Evolutionary conservation across 2,888 invertebrate genomes (phyloP), one percentile per base, ranked within the genome.

Genomic region (Parnassius mnemosyne): DNA sequence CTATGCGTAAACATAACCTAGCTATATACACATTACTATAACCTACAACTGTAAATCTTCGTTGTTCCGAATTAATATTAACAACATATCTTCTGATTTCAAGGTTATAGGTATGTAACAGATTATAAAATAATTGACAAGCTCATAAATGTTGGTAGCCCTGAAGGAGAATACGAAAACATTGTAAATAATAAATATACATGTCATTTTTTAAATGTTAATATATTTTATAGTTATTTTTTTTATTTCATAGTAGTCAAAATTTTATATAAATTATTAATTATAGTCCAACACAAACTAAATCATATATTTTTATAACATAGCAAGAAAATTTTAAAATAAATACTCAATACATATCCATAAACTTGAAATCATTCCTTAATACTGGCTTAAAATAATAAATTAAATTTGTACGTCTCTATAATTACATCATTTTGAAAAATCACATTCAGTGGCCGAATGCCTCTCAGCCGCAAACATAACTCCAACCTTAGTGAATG

Each of bases 1-100:
- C 67, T 69, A 68, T 71, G 67, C 68, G 69, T 68, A 71, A 69
- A 49, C 69, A 74, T 61, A 62, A 62, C 60, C 25, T 57, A 34
- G 7, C 66, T 81, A 79, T 77, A 78, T 79, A 79, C 75, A 76
- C 58, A 68, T 53, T 54, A 47, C 53, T 57, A 52, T 61, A 63
- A 25, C 54, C 53, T 65, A 60, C 13, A 55, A 42, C 25, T 47
- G 20, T 34, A 51, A 53, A 20, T 46, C 12, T 53, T 56, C 57
- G n/a, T 55, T 61, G 50, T 56, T 61, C 25, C 53, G 34, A 13
- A 13, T 46, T 20, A 43, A 34, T 16, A 55, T 20, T 16, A 47
- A 52, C 44, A 63, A 55, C 55, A 50, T 52, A 54, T 12, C 34
- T 53, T 60, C 63, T 34, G 53, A 52, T 34, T 56, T 11, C 53